Conservation (phyloP, 2,888 invertebrate genomes). For the Eupithecia centaureata region DNA sequence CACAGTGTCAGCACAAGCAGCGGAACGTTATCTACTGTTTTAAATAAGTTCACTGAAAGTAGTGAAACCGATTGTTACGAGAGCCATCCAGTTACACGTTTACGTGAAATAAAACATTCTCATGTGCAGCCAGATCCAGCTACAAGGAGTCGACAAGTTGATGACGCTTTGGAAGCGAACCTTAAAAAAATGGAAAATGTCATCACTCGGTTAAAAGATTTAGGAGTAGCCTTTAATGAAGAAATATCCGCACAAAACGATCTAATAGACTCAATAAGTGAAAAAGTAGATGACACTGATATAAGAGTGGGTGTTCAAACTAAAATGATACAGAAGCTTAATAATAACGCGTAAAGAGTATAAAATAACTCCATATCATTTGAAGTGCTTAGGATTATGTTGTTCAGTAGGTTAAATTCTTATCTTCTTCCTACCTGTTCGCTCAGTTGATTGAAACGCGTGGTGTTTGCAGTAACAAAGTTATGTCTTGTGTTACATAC, state of each 20-base stretch:
- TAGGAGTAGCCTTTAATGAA: conserved; percentile 10
- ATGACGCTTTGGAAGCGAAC: neutral
- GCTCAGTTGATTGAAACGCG: neutral
- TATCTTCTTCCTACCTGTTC: neutral
- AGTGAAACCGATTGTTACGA: neutral
- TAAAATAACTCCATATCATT: neutral
- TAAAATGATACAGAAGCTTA: conserved; percentile 4
- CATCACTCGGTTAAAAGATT: conserved; percentile 2
- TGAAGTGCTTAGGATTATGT: neutral
- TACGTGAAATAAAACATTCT: conserved; percentile 5
- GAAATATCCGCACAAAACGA: conserved; percentile 12
- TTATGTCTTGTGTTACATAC: too few relatives aligned
- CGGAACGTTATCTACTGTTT: neutral
- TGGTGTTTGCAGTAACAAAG: too few relatives aligned
- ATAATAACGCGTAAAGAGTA: neutral
- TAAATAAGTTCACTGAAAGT: conserved; percentile 4
- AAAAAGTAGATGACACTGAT: conserved; percentile 4
- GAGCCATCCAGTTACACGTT: conserved; percentile 3
- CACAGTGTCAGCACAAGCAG: neutral
- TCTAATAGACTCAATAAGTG: neutral
- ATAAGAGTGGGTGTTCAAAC: conserved; percentile 1
- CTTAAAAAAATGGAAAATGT: neutral
- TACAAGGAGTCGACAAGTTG: neutral
- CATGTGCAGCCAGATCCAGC: neutral
- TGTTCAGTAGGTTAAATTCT: neutral